Conservation (phyloP, 2,797 vertebrate genomes). For the Melopsittacus undulatus region DNA sequence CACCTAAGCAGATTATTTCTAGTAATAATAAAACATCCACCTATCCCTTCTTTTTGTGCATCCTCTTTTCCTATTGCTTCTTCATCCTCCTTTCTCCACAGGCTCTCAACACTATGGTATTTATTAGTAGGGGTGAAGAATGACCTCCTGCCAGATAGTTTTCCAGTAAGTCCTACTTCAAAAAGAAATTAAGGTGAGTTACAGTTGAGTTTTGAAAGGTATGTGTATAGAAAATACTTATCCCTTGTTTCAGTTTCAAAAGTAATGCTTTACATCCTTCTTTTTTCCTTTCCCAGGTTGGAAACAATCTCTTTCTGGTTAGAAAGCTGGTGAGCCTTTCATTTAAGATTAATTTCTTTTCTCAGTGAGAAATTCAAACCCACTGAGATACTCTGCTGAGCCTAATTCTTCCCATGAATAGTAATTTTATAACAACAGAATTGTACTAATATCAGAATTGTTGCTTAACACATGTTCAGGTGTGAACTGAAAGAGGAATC, state of each 20-base stretch:
- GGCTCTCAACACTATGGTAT: background rate
- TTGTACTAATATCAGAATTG: background rate
- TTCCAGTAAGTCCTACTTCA: background rate
- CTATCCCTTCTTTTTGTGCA: background rate
- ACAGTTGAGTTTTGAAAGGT: background rate
- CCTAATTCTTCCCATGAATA: background rate
- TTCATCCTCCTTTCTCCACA: constrained; percentile 25
- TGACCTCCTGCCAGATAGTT: background rate
- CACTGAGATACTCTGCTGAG: background rate
- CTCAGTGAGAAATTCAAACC: background rate
- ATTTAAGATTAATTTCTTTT: background rate
- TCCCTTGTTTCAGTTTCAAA: background rate
- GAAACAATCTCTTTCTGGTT: background rate
- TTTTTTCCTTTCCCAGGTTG: background rate
- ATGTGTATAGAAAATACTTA: background rate
- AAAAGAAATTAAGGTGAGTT: constrained; percentile 24
- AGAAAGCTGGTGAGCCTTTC: constrained; percentile 8
- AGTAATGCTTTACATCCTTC: background rate
- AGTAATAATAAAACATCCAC: background rate
- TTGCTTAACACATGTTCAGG: background rate
- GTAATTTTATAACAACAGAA: background rate
- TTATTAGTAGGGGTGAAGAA: background rate
- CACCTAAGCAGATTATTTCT: background rate
- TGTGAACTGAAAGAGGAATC: background rate
- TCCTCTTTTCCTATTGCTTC: background rate